Evolutionary conservation across 2,797 vertebrate genomes (phyloP).

Genomic region (Lagorchestes hirsutus): DNA sequence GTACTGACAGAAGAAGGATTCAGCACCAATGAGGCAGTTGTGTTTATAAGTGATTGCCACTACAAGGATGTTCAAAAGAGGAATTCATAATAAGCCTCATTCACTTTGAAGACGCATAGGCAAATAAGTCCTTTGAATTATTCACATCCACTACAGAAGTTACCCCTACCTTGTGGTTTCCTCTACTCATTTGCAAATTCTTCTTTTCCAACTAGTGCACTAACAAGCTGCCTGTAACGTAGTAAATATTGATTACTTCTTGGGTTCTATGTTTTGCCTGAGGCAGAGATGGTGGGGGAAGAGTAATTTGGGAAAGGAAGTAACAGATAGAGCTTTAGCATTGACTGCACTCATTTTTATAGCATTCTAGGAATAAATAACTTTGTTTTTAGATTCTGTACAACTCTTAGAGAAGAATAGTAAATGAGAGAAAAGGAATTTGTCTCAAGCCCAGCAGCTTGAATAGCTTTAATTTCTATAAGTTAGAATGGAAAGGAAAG

Average conservation of each 20-base stretch:
- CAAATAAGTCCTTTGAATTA: not conserved
- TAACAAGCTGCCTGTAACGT: not conserved
- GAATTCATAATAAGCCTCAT: not conserved
- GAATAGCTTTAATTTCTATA: not conserved
- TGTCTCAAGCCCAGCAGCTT: not conserved
- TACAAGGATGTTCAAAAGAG: not conserved
- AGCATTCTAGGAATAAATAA: not conserved
- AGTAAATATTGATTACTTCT: not conserved
- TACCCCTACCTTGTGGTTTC: not conserved
- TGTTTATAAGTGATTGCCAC: not conserved
- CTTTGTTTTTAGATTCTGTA: not conserved
- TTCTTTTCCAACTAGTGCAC: not conserved
- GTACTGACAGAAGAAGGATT: not conserved
- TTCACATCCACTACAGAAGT: not conserved
- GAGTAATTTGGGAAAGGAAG: not conserved
- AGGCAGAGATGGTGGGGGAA: not conserved
- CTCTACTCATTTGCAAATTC: not conserved
- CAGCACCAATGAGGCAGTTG: not conserved
- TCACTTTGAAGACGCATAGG: not conserved
- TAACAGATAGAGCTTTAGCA: not conserved
- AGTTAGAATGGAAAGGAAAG: not conserved
- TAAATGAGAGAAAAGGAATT: not conserved
- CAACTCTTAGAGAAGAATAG: not conserved
- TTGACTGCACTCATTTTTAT: not conserved
- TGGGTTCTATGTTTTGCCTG: not conserved